Evolutionary conservation across 2,888 invertebrate genomes (phyloP).

Genomic region (Sarcophaga carnaria): DNA sequence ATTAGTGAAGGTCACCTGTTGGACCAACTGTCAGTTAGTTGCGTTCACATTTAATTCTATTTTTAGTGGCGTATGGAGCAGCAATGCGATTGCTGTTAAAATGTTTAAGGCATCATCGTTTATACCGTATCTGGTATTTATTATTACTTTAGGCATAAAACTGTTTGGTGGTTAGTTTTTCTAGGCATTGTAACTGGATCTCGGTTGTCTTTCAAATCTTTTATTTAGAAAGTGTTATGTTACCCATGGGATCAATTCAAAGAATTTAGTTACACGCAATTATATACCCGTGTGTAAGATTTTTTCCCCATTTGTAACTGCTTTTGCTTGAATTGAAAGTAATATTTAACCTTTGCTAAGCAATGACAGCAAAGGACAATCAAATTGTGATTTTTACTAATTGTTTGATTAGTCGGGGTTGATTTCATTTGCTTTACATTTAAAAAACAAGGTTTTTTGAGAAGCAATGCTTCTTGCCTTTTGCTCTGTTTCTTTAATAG

Average conservation of each 20-base stretch:
- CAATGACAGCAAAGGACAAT: conserved; percentile 16
- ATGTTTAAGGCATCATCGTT: no score
- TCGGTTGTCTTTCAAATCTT: background rate
- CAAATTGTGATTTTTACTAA: conserved; percentile 33
- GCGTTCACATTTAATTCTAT: background rate
- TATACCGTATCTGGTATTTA: no score
- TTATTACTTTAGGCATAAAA: background rate
- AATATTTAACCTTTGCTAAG: conserved; percentile 34
- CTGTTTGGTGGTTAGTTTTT: conserved; percentile 34
- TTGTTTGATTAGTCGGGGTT: background rate
- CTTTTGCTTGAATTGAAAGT: background rate
- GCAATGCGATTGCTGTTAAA: background rate
- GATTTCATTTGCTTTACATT: no score
- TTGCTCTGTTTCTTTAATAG: no score
- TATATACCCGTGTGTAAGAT: conserved; percentile 31
- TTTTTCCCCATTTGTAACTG: background rate
- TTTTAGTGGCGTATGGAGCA: background rate
- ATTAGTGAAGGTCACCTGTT: conserved; percentile 62
- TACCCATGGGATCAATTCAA: conserved; percentile 60
- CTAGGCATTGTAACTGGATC: background rate
- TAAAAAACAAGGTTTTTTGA: no score
- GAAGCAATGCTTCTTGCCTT: no score
- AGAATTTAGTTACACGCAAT: conserved; percentile 57
- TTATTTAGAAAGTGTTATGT: conserved; percentile 45
- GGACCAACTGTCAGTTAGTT: conserved; percentile 47